phyloP scores from a whole-genome alignment of 2,113 vertebrate species.

The Willisornis vidua region DNA sequence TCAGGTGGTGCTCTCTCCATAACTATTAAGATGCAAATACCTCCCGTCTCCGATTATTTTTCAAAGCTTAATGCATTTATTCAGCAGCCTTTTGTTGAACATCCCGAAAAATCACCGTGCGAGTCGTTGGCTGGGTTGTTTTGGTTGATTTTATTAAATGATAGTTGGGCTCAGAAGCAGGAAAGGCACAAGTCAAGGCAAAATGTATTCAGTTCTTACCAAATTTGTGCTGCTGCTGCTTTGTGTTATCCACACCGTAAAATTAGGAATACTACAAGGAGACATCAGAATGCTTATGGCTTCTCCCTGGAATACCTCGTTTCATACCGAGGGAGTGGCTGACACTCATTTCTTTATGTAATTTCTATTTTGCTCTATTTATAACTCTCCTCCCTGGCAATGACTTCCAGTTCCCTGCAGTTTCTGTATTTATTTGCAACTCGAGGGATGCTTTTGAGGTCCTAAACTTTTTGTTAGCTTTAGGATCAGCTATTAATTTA shows the following conservation, averaged over 20 bases:
- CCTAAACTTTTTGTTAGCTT: not conserved
- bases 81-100: conserved; percentile 74
- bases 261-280: not conserved
- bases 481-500: not conserved
- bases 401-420: not conserved
- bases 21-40: conserved; percentile 69
- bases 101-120: conserved; percentile 16
- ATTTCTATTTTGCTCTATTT: not conserved
- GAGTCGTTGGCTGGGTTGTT: not conserved
- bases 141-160: not conserved
- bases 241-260: not conserved
- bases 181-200: not conserved
- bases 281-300: not conserved
- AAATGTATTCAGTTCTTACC: not conserved
- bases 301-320: not conserved
- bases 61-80: conserved; percentile 66
- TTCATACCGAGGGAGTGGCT: not conserved
- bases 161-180: not conserved
- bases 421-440: not conserved
- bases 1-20: conserved; percentile 78
- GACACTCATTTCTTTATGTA: not conserved
- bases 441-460: not conserved
- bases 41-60: conserved; percentile 32
- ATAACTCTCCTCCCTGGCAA: not conserved
- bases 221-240: not conserved